Percentiles rank a stretch among this genome's conserved stretches.
phyloP scores from a whole-genome alignment of 2,797 vertebrate species.

The Enteromius radiatus region DNA sequence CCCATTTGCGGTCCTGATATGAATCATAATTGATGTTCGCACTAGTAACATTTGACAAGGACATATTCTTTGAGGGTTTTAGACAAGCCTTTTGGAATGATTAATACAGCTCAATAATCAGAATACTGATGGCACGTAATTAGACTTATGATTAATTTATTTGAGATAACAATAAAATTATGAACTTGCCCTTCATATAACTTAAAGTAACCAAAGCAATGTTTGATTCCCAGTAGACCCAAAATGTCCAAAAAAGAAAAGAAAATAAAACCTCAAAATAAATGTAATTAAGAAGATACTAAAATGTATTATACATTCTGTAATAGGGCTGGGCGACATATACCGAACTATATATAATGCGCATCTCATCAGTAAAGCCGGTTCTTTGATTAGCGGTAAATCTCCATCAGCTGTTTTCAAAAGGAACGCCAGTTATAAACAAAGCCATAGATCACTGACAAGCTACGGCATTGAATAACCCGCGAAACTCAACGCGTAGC shows the following conservation, averaged over 20 bases:
- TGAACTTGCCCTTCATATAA: slow-evolving; percentile 48
- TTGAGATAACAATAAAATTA: slow-evolving; percentile 50
- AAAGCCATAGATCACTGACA: too few species aligned
- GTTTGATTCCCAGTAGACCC: background rate
- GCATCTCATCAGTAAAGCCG: too few species aligned
- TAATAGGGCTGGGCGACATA: too few species aligned
- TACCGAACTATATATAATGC: too few species aligned
- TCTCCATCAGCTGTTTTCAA: too few species aligned
- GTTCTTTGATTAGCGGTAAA: too few species aligned
- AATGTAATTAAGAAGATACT: background rate
- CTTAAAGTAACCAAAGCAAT: slow-evolving; percentile 17
- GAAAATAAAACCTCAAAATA: background rate
- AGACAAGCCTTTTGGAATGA: slow-evolving; percentile 49
- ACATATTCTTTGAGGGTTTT: slow-evolving; percentile 47
- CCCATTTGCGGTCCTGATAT: slow-evolving; percentile 27
- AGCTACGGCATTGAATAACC: too few species aligned
- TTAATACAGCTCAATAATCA: slow-evolving; percentile 54
- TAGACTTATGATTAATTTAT: slow-evolving; percentile 60
- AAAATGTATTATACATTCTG: background rate
- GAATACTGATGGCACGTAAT: slow-evolving; percentile 56
- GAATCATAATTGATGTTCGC: slow-evolving; percentile 56
- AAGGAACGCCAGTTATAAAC: too few species aligned
- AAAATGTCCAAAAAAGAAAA: background rate
- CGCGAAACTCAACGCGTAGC: too few species aligned
- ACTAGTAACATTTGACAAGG: slow-evolving; percentile 46